Evolutionary conservation across 2,888 invertebrate genomes (phyloP).

Genomic region (Ischnus inquisitorius): DNA sequence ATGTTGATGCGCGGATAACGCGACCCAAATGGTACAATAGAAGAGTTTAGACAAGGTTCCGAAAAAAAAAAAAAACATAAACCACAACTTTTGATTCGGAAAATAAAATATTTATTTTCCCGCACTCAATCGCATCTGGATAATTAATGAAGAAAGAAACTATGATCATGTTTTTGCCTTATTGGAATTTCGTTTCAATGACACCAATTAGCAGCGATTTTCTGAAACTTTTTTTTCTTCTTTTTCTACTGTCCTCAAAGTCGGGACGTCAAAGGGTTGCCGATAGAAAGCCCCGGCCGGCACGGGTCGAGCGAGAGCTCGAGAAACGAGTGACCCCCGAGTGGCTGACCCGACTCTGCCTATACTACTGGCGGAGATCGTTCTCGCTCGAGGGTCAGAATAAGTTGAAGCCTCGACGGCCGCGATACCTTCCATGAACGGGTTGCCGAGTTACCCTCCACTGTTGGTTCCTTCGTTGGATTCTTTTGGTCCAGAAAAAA

Average conservation of each 20-base stretch:
- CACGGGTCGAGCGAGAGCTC: slow-evolving; percentile 35
- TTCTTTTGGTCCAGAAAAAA: slow-evolving; percentile 32
- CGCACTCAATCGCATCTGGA: not conserved
- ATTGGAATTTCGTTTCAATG: slow-evolving; percentile 8
- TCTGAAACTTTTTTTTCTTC: not conserved
- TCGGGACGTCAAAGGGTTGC: slow-evolving; percentile 55
- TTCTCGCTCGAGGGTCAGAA: slow-evolving; percentile 35
- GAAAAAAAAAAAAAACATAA: not conserved
- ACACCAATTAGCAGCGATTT: slow-evolving; percentile 37
- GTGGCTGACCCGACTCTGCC: slow-evolving; percentile 23
- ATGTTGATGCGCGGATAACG: not conserved
- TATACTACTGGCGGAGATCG: slow-evolving; percentile 31
- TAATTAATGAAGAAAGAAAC: not conserved
- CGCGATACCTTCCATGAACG: slow-evolving; percentile 32
- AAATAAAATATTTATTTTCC: not conserved
- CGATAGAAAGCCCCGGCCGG: slow-evolving; percentile 4
- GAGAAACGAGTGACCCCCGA: slow-evolving; percentile 54
- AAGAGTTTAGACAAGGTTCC: not conserved
- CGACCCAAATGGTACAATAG: not conserved
- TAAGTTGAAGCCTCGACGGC: slow-evolving; percentile 23
- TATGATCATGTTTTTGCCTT: not conserved
- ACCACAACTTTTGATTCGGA: too few relatives aligned
- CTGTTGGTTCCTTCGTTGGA: slow-evolving; percentile 17
- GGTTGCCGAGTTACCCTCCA: slow-evolving; percentile 4
- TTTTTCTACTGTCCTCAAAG: not conserved